These are phyloP conservation scores for Drosophila stalkeri DNA, from an alignment of 2,888 invertebrate genomes.

Conservation along the genomic window DNA sequence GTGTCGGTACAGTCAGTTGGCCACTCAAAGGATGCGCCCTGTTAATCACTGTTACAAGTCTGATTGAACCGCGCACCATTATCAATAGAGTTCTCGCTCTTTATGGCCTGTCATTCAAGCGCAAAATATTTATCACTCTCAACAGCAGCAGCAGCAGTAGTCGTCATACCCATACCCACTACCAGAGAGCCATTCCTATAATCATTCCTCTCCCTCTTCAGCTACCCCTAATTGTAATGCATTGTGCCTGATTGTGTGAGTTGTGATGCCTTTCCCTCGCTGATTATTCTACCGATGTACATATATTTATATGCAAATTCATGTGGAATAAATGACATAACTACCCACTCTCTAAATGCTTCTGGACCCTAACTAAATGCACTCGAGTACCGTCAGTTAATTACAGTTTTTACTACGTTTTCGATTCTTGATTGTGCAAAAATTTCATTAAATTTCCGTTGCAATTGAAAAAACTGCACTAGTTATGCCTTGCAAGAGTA, in stretches of 20 bases:
- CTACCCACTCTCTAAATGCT: constrained; percentile 25
- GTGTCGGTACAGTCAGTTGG: constrained; percentile 49
- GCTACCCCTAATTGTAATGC: constrained; percentile 64
- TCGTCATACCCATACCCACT: not conserved
- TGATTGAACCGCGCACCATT: constrained; percentile 57
- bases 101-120: constrained; percentile 70
- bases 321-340: constrained; percentile 62
- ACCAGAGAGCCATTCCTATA: not conserved
- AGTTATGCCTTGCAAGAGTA: not conserved
- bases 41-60: constrained; percentile 49
- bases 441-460: constrained; percentile 55
- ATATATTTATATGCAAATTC: constrained; percentile 61
- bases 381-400: constrained; percentile 56
- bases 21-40: constrained; percentile 63
- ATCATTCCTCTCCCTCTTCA: not conserved
- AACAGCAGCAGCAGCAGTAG: constrained; percentile 19
- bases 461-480: constrained; percentile 33
- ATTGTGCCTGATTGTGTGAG: constrained; percentile 44
- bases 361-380: constrained; percentile 17
- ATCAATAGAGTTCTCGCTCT: constrained; percentile 46
- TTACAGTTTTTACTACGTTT: constrained; percentile 61
- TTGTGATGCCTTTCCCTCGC: constrained; percentile 34
- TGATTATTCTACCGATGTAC: constrained; percentile 8
- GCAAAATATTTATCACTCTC: constrained; percentile 75
- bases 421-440: constrained; percentile 41